Conservation (phyloP, 2,797 vertebrate genomes). For the Arrhamphus sclerolepis region DNA sequence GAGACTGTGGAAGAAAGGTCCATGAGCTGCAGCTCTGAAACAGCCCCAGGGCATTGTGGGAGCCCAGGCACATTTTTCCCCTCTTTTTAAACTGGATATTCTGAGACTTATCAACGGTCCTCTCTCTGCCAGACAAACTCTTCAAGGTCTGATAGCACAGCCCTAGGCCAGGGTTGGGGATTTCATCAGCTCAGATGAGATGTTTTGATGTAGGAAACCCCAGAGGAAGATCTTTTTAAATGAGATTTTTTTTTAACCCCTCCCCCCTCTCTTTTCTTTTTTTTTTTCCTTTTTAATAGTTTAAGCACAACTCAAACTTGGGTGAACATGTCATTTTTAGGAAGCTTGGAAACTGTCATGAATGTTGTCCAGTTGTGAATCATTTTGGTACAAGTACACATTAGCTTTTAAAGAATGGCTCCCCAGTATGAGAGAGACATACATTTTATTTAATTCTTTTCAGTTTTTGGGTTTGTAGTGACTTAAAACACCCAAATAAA, state of each 20-base stretch:
- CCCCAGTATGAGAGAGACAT: too few relatives aligned
- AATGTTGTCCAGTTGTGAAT: too few relatives aligned
- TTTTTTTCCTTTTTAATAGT: too few relatives aligned
- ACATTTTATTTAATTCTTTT: too few relatives aligned
- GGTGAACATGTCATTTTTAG: too few relatives aligned
- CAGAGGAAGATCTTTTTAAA: neutral
- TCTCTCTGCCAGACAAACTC: conserved; percentile 50
- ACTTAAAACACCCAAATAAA: neutral
- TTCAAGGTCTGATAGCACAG: conserved; percentile 55
- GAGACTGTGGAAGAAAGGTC: conserved; percentile 55
- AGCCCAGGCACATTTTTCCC: conserved; percentile 61
- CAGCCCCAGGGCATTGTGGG: conserved; percentile 54
- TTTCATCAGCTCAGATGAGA: conserved; percentile 53
- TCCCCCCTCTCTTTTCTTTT: too few relatives aligned
- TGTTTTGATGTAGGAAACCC: conserved; percentile 32
- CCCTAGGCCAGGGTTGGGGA: conserved; percentile 55
- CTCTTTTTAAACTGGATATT: conserved; percentile 69
- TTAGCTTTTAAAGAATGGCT: too few relatives aligned
- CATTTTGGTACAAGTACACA: too few relatives aligned
- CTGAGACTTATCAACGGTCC: conserved; percentile 56
- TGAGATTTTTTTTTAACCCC: too few relatives aligned
- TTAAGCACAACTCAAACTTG: too few relatives aligned
- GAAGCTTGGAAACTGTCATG: too few relatives aligned
- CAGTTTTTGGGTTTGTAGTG: too few relatives aligned
- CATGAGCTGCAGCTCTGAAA: conserved; percentile 32